Base-by-base conservation (phyloP, 2,888 invertebrate species). In the Syrista parreyssii region DNA sequence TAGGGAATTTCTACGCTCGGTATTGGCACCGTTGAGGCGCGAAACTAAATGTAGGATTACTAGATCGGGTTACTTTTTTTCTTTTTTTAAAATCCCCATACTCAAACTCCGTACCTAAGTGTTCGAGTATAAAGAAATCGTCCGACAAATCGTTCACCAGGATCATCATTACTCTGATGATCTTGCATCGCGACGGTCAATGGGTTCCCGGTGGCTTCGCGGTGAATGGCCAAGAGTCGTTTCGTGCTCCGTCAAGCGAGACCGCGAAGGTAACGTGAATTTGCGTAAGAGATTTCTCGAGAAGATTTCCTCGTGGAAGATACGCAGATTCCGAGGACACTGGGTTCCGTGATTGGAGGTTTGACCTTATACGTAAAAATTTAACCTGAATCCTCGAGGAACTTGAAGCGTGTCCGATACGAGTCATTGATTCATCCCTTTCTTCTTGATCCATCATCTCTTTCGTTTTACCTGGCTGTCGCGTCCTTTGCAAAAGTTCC, bases 171-270 rank as follows among this genome's bases (percentile, higher is more conserved):
- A 9, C 23, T 23, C 15, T 23, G 9, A 55, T 23, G 23, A 55
- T 55, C 55, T 55, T 23, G n/a, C 23, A 9, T 23, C 23, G 0
- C 0, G 15, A 55, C 23, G 6, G 23, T 0, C 23, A 55, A 55
- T 23, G 23, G 15, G 23, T 6, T 55, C 55, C 55, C 23, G 23
- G 2, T 55, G 23, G 23, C 55, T 23, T 55, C 55, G 23, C 82
- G 79, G 84, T 81, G 84, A 86, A 85, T 84, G 84, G 84, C 85
- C 79, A 80, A 83, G 55, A 55, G 85, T 87, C 87, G 86, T 88
- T 89, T 89, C 86, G 86, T 82, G 87, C 87, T 87, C 84, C 83
- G 81, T 86, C 83, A 84, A 89, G 86, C 86, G 86, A 84, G 80
- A 87, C 89, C 83, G 80, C 78, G 83, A 83, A 80, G 80, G 76